phyloP scores from a whole-genome alignment of 2,797 vertebrate genomes.

The Sebastes kiyomatsui region DNA sequence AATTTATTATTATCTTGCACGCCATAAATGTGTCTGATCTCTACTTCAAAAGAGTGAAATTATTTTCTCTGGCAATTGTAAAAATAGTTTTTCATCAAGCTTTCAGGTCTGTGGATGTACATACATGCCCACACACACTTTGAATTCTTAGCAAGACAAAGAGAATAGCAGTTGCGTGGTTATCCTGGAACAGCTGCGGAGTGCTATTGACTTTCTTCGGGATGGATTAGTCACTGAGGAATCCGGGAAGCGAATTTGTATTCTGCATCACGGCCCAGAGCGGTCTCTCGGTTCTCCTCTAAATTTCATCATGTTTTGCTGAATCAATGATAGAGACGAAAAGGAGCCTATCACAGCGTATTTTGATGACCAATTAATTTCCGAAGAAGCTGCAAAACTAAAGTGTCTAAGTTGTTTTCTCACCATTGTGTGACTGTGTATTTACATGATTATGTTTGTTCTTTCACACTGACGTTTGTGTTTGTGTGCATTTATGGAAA shows the following conservation, averaged over 20 bases:
- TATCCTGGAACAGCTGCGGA: conserved; percentile 9
- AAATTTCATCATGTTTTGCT: conserved; percentile 62
- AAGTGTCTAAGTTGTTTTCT: conserved; percentile 11
- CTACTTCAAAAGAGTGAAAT: conserved; percentile 8
- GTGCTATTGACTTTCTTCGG: conserved; percentile 50
- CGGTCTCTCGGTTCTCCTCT: conserved; percentile 25
- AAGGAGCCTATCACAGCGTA: conserved; percentile 22
- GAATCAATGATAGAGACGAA: conserved; percentile 52
- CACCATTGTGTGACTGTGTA: neutral
- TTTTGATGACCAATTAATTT: conserved; percentile 43
- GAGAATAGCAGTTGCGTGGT: neutral
- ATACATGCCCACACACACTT: neutral
- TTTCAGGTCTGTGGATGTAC: neutral
- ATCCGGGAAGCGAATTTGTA: conserved; percentile 47
- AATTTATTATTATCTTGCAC: conserved; percentile 22
- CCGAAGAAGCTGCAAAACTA: conserved; percentile 10
- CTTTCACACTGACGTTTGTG: neutral
- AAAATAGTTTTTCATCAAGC: neutral
- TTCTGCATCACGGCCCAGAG: conserved; percentile 33
- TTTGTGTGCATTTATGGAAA: neutral
- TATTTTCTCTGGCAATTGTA: neutral
- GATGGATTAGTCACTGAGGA: conserved; percentile 55
- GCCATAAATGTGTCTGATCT: conserved; percentile 4
- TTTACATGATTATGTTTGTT: neutral
- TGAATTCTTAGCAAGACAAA: neutral